These are phyloP conservation scores for Orchesella flavescens DNA, from an alignment of 2,888 invertebrate genomes.

Conservation along the genomic window DNA sequence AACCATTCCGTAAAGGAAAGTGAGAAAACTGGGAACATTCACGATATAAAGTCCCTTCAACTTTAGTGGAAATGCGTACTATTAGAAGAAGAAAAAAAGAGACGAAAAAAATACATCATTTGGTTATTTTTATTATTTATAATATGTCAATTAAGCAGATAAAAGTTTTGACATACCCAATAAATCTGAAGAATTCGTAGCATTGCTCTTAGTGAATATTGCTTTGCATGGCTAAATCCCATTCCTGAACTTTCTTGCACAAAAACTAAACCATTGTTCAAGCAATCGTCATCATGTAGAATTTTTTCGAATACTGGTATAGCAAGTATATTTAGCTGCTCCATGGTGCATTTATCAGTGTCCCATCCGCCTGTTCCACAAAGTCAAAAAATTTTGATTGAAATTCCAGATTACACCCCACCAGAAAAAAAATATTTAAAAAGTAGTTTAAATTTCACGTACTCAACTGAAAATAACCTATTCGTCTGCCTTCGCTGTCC, in stretches of 20 bases:
- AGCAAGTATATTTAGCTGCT: neutral
- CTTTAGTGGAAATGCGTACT: constrained; percentile 35
- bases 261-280: constrained; percentile 34
- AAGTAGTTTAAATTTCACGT: neutral
- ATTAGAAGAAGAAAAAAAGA: constrained; percentile 1
- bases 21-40: constrained; percentile 34
- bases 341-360: constrained; percentile 19
- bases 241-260: constrained; percentile 44
- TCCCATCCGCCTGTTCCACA: neutral
- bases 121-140: neutral
- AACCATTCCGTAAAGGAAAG: constrained; percentile 30
- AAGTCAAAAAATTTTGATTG: too few species aligned
- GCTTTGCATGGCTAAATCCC: constrained; percentile 33
- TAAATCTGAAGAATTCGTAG: constrained; percentile 17
- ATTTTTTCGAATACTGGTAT: neutral
- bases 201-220: constrained; percentile 31
- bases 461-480: constrained; percentile 32
- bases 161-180: constrained; percentile 30
- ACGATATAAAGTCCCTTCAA: constrained; percentile 26
- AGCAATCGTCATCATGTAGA: constrained; percentile 4
- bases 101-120: constrained; percentile 5
- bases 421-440: too few species aligned
- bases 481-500: constrained; percentile 20
- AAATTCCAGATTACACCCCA: too few species aligned
- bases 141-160: neutral